phyloP scores from a whole-genome alignment of 2,888 invertebrate genomes.

The Andrena trimmerana region DNA sequence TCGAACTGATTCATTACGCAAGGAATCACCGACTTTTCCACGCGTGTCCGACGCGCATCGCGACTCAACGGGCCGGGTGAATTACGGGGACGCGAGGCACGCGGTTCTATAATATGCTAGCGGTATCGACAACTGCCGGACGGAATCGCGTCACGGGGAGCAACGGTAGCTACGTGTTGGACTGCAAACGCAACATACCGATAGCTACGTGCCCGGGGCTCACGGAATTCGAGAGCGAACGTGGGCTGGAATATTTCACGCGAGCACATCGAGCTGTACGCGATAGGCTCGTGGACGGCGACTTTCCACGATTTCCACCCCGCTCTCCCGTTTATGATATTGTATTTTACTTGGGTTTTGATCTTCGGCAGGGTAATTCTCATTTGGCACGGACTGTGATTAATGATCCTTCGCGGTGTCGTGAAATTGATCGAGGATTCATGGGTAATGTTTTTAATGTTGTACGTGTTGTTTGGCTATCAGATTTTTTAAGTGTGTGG shows the following conservation, averaged over 20 bases:
- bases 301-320: slow-evolving; percentile 9
- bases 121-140: slow-evolving; percentile 40
- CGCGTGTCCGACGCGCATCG: background rate
- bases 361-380: too few relatives aligned
- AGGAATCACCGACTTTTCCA: slow-evolving; percentile 3
- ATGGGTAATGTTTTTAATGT: background rate
- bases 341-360: too few relatives aligned
- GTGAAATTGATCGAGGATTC: background rate
- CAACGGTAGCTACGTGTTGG: slow-evolving; percentile 26
- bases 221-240: slow-evolving; percentile 48
- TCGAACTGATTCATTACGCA: slow-evolving; percentile 3
- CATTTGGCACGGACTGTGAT: too few relatives aligned
- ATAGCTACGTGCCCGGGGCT: slow-evolving; percentile 41
- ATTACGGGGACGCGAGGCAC: slow-evolving; percentile 5
- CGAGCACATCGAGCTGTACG: slow-evolving; percentile 33
- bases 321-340: background rate
- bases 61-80: background rate
- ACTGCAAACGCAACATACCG: slow-evolving; percentile 43
- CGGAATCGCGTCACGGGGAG: slow-evolving; percentile 56
- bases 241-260: slow-evolving; percentile 64
- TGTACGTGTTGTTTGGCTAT: too few relatives aligned
- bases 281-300: background rate
- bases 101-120: slow-evolving; percentile 26
- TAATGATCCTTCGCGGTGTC: too few relatives aligned
- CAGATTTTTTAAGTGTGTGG: too few relatives aligned